Percentiles rank a stretch among this genome's conserved stretches.
Conservation (phyloP, 37 sponge, comb jelly and placozoan species). For the Eunapius fragilis region DNA sequence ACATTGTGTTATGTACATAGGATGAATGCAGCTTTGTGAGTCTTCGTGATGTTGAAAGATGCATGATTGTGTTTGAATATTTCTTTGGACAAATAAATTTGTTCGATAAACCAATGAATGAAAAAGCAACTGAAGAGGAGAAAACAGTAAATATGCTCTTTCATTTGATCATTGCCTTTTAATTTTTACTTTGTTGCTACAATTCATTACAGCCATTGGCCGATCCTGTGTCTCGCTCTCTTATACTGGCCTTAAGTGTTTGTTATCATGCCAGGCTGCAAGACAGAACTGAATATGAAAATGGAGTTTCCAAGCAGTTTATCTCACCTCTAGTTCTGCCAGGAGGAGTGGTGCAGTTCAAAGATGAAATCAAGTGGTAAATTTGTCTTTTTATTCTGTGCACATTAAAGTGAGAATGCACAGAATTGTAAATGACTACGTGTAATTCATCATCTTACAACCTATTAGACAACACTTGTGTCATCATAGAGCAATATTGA, state of each 20-base stretch:
- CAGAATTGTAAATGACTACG: background rate
- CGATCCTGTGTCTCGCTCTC: slow-evolving; percentile 29
- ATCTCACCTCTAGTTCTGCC: slow-evolving; percentile 33
- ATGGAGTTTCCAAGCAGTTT: slow-evolving; percentile 29
- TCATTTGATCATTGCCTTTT: background rate
- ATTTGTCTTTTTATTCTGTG: background rate
- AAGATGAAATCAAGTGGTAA: slow-evolving; percentile 66
- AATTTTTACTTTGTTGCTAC: background rate
- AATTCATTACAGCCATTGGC: background rate
- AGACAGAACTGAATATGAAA: slow-evolving; percentile 69
- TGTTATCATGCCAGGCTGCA: slow-evolving; percentile 83
- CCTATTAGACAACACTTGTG: too few species aligned
- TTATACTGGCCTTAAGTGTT: slow-evolving; percentile 63
- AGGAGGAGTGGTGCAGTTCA: slow-evolving; percentile 51
- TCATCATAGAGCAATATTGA: too few species aligned
- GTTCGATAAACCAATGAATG: slow-evolving; percentile 26
- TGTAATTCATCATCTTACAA: too few species aligned
- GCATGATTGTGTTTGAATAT: slow-evolving; percentile 81
- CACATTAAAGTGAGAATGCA: background rate
- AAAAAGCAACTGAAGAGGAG: slow-evolving; percentile 5
- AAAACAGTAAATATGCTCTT: background rate
- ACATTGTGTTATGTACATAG: background rate
- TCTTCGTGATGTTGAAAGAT: slow-evolving; percentile 80
- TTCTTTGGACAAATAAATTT: slow-evolving; percentile 41
- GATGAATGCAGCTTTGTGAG: slow-evolving; percentile 91